Evolutionary conservation across 2,888 invertebrate genomes (phyloP), one percentile per base, ranked within the genome.

Genomic region (Cryptosula pallasiana): DNA sequence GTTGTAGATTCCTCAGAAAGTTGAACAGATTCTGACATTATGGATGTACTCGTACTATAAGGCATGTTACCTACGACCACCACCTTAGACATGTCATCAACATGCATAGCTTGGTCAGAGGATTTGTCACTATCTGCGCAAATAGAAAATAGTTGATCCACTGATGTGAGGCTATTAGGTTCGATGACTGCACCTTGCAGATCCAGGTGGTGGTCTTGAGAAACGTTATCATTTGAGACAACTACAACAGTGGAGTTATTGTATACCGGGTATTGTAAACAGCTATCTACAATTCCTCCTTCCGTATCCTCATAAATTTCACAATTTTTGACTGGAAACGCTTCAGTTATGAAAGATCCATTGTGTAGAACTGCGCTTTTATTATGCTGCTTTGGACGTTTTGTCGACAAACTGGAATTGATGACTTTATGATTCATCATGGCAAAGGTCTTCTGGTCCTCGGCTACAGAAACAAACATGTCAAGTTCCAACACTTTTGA

Each of bases 341-440:
- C 63, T 63, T 63, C 63, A 27, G 20, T 63, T 27, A 63, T 63
- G 32, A 63, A 63, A 32, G 63, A 63, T 2, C 63, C 63, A 32
- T 63, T 63, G n/a, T 63, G 63, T 13, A 63, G 13, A 63, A 63
- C 63, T 63, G 63, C 63, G 32, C 45, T 45, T 20, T 45, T 45
- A 13, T 5, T 5, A 13, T 20, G 45, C 45, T 45, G 45, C 20
- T 45, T 45, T 45, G 5, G 45, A 13, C 20, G 45, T 20, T 45
- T 45, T 13, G 45, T 45, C 9, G 45, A 45, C 9, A 45, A 45
- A 20, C 20, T 45, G 5, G 20, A 13, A 45, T 45, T 5, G 45
- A 45, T 20, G 9, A 45, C 20, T 45, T 45, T 45, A 45, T 20
- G 45, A 20, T 45, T 45, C 45, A 45, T 45, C 45, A 45, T 45